phyloP scores from a whole-genome alignment of 2,113 vertebrate species.

The Urocitellus parryii region DNA sequence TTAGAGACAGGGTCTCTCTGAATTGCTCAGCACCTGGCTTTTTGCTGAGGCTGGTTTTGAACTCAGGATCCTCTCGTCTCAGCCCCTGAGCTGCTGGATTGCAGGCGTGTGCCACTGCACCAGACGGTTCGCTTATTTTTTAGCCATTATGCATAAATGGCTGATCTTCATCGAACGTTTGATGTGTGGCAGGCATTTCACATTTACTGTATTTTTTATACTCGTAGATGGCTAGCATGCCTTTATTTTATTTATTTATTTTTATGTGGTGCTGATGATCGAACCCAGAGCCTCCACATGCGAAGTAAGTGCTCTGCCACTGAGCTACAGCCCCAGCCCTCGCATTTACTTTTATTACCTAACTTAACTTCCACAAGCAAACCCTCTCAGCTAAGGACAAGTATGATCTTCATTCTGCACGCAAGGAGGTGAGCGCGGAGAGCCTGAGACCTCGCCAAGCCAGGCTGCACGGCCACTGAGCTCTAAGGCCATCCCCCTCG shows the following conservation, averaged over 20 bases:
- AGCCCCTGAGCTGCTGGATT: no score
- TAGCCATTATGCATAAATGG: background rate
- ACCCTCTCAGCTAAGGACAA: background rate
- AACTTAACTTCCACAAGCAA: background rate
- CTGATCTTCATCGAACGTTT: background rate
- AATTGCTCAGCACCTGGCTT: background rate
- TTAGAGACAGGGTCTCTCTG: background rate
- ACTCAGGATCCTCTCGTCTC: no score
- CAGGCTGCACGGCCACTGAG: background rate
- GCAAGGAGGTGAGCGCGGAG: background rate
- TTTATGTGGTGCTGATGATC: no score
- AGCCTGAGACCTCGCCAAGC: background rate
- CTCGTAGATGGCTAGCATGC: no score
- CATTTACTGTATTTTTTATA: background rate
- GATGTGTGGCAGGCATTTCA: no score
- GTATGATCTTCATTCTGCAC: background rate
- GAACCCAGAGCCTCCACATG: no score
- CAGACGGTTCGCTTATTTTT: background rate
- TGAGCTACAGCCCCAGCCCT: no score
- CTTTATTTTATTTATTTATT: no score
- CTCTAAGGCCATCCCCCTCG: accelerated
- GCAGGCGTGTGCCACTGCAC: background rate
- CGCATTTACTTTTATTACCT: background rate
- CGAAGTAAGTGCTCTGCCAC: no score
- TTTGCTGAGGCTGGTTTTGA: no score